Evolutionary conservation across 2,113 vertebrate genomes (phyloP).

Genomic region (Carettochelys insculpta): DNA sequence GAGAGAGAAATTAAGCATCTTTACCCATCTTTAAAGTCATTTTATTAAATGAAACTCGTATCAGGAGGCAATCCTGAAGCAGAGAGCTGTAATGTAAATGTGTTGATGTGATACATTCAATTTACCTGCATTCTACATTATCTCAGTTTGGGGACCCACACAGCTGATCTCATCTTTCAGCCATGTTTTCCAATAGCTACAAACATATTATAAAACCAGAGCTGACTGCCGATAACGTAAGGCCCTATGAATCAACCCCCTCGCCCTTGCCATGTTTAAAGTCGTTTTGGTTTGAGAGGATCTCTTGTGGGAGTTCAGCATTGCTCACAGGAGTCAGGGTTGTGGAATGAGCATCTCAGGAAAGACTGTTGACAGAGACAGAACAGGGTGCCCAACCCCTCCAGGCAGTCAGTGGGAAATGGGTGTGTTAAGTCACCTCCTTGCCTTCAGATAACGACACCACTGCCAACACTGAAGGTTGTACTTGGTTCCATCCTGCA

Average conservation of each 20-base stretch:
- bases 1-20: conserved; percentile 1
- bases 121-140: conserved; percentile 43
- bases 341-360: neutral
- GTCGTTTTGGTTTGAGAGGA: neutral
- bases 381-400: too few species aligned
- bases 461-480: neutral
- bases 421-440: too few species aligned
- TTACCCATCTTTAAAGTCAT: neutral
- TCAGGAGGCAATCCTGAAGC: conserved; percentile 63
- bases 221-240: accelerated
- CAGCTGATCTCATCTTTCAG: conserved; percentile 2
- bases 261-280: too few species aligned
- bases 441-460: neutral
- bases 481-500: neutral
- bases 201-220: conserved; percentile 1
- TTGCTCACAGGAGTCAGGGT: neutral
- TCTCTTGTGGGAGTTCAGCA: accelerated
- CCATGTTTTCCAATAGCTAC: conserved; percentile 25
- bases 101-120: conserved; percentile 53
- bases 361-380: neutral
- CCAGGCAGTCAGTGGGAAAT: too few species aligned
- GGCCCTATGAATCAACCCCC: neutral
- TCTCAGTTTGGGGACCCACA: conserved; percentile 42
- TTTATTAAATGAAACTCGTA: conserved; percentile 64
- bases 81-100: conserved; percentile 52